A percentile compares a stretch with the other conserved stretches of the same genome.
phyloP scores from a whole-genome alignment of 2,797 vertebrate species.

The Momotus momota region DNA sequence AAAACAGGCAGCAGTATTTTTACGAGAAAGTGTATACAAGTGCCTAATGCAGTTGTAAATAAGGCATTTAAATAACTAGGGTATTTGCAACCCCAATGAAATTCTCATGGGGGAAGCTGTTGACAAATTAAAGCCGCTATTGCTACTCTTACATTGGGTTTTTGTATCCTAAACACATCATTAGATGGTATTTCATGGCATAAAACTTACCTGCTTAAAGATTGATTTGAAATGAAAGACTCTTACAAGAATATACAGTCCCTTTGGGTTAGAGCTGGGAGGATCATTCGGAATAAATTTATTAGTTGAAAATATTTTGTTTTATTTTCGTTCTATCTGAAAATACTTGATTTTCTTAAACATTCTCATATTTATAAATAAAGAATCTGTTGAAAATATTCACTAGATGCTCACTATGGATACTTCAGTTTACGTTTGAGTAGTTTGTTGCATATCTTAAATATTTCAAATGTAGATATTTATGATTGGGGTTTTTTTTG shows the following conservation, averaged over 20 bases:
- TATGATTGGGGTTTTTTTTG: not conserved
- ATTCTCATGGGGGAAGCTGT: conserved; percentile 51
- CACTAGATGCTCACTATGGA: not conserved
- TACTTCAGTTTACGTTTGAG: not conserved
- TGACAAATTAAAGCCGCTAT: conserved; percentile 65
- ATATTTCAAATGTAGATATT: not conserved
- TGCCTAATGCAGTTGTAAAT: conserved; percentile 48
- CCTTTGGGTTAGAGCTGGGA: conserved; percentile 43
- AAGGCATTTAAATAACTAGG: conserved; percentile 52
- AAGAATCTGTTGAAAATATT: not conserved
- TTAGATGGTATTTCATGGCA: conserved; percentile 57
- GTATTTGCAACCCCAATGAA: conserved; percentile 39
- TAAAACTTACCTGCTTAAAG: conserved; percentile 63
- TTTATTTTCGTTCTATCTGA: conserved; percentile 15
- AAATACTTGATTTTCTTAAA: conserved; percentile 18
- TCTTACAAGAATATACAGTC: conserved; percentile 35
- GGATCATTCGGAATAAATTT: not conserved
- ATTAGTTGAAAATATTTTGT: conserved; percentile 1
- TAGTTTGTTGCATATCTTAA: not conserved
- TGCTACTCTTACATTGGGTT: conserved; percentile 51
- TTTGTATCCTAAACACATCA: conserved; percentile 65
- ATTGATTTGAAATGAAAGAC: conserved; percentile 55
- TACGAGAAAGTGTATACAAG: not conserved
- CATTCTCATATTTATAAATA: conserved; percentile 24
- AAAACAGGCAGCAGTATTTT: not conserved